phyloP scores from a whole-genome alignment of 2,888 invertebrate species.

The Apomyelois bistriatella region DNA sequence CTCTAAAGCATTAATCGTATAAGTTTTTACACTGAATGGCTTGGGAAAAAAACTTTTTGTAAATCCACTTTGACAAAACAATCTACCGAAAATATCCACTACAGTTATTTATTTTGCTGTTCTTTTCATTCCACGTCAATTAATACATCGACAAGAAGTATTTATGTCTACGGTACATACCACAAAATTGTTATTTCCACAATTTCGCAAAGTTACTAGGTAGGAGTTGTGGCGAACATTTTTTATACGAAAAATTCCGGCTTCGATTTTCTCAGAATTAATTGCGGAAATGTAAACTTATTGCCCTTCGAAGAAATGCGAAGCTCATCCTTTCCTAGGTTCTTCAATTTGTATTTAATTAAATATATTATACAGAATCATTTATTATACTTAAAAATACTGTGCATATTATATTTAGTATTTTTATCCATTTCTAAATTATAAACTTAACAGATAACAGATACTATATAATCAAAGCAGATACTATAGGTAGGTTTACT shows the following conservation, averaged over 20 bases:
- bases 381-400: too few species aligned
- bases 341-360: too few species aligned
- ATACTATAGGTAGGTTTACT: too few species aligned
- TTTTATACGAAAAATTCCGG: too few species aligned
- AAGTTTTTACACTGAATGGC: not conserved
- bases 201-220: not conserved
- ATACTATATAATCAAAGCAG: too few species aligned
- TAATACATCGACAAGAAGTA: not conserved
- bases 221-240: not conserved
- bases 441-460: too few species aligned
- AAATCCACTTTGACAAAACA: not conserved
- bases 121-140: not conserved
- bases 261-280: not conserved
- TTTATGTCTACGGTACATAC: not conserved
- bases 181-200: not conserved
- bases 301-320: too few species aligned
- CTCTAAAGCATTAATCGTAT: slow-evolving; percentile 4
- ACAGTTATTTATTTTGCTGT: not conserved
- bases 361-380: too few species aligned
- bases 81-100: not conserved
- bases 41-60: slow-evolving; percentile 9
- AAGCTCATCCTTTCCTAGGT: too few species aligned
- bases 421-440: too few species aligned
- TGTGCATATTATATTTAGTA: too few species aligned
- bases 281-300: not conserved